Conservation (phyloP, 2,888 invertebrate genomes). For the Phortica magna region DNA sequence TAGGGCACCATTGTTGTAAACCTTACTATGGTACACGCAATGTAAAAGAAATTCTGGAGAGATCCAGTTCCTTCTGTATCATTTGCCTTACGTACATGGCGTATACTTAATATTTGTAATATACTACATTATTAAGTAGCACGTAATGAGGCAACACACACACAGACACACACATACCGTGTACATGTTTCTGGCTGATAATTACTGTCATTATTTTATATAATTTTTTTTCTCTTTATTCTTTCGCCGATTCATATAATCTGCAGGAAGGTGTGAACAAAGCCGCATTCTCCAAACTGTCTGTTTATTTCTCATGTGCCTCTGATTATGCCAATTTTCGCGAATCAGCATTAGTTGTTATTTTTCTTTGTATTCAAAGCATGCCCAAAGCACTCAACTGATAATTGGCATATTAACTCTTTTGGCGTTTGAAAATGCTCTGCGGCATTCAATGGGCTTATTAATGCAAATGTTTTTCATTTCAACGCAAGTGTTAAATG, state of each 20-base stretch:
- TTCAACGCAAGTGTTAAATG: not conserved
- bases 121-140: conserved; percentile 63
- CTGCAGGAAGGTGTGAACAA: no score
- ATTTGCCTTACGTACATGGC: conserved; percentile 38
- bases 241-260: not conserved
- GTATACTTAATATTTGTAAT: conserved; percentile 58
- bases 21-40: no score
- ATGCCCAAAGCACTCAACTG: not conserved
- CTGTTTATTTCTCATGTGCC: no score
- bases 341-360: not conserved
- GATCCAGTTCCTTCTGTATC: no score
- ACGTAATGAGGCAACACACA: conserved; percentile 65
- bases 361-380: not conserved
- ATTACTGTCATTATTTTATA: no score
- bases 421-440: not conserved
- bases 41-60: no score
- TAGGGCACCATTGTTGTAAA: no score
- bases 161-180: conserved; percentile 43
- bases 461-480: not conserved
- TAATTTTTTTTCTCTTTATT: not conserved
- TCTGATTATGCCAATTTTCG: conserved; percentile 39
- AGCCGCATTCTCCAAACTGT: no score
- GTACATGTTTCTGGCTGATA: no score
- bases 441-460: not conserved
- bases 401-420: conserved; percentile 10